Conservation (phyloP, 2,113 vertebrate genomes). For the Clupea harengus region DNA sequence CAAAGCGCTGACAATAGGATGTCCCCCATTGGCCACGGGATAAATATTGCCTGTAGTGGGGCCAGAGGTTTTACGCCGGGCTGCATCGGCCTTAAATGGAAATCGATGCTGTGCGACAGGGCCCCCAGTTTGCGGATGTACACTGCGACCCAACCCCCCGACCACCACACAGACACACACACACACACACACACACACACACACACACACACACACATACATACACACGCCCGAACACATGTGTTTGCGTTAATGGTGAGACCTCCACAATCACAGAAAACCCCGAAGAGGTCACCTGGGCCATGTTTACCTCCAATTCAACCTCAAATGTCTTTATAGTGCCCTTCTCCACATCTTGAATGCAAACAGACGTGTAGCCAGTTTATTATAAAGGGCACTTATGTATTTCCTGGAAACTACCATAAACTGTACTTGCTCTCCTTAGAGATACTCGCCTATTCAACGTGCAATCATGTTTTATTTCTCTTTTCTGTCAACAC, state of each 20-base stretch:
- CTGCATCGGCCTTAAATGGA: conserved; percentile 70
- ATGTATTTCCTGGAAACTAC: background rate
- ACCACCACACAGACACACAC: background rate
- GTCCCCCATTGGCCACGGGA: conserved; percentile 63
- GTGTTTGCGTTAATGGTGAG: conserved; percentile 44
- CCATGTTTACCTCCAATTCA: conserved; percentile 46
- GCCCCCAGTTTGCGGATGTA: conserved; percentile 31
- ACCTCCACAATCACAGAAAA: conserved; percentile 39
- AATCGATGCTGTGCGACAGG: conserved; percentile 68
- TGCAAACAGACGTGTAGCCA: background rate
- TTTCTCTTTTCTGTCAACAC: background rate
- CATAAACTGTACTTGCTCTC: background rate
- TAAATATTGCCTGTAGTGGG: conserved; percentile 68
- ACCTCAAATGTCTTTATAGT: background rate
- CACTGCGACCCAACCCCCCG: background rate
- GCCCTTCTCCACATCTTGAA: background rate
- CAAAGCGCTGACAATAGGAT: conserved; percentile 59
- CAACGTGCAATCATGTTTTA: background rate
- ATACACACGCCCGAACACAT: conserved; percentile 38
- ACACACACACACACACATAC: background rate
- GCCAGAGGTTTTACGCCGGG: conserved; percentile 60
- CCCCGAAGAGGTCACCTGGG: conserved; percentile 35
- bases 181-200: background rate
- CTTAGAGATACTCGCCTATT: background rate
- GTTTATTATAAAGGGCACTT: background rate